Evolutionary conservation across 2,797 vertebrate species (phyloP), one percentile per base, ranked within the genome.

Genomic region (Cacajao melanocephalus): DNA sequence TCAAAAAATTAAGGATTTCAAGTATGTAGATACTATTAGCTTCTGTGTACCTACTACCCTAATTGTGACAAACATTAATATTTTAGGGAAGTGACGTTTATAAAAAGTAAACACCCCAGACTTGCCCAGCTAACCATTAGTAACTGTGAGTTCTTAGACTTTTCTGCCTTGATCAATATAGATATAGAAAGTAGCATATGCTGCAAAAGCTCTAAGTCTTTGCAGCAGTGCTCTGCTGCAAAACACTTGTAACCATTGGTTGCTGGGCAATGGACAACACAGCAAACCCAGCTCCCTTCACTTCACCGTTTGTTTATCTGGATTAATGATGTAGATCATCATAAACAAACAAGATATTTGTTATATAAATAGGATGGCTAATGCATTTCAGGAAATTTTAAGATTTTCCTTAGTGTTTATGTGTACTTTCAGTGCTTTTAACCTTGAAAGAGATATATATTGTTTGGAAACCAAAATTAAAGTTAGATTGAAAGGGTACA

Each of bases 301-400:
- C 97, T 98, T 97, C 97, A 88, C 81, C 96, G 17, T 98, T 93
- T 97, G 81, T 98, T 98, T 98, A 98, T 96, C 98, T 98, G 98
- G 98, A 98, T 99, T 99, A 98, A 99, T 98, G 98, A 98, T 98
- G 98, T 98, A 98, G 97, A 97, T 96, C 92, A 93, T 98, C 98
- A 98, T 98, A 98, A 98, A 99, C 96, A 98, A 98, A 98, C 96
- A 97, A 70, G 55, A 33, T 98, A 97, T 98, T 98, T 98, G 98
- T 98, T 97, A 97, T 98, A 98, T 97, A 98, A 98, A 96, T 96
- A 97, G 95, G 96, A 93, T 97, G 61, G 91, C 97, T 98, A 81
- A 97, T 98, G 98, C 86, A 98, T 97, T 98, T 97, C 96, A 98
- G 97, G 97, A 98, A 98, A 98, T 98, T 97, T 98, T 98, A 98